Base-by-base conservation (phyloP, 2,888 invertebrate genomes). In the Monoplex corrugatus region DNA sequence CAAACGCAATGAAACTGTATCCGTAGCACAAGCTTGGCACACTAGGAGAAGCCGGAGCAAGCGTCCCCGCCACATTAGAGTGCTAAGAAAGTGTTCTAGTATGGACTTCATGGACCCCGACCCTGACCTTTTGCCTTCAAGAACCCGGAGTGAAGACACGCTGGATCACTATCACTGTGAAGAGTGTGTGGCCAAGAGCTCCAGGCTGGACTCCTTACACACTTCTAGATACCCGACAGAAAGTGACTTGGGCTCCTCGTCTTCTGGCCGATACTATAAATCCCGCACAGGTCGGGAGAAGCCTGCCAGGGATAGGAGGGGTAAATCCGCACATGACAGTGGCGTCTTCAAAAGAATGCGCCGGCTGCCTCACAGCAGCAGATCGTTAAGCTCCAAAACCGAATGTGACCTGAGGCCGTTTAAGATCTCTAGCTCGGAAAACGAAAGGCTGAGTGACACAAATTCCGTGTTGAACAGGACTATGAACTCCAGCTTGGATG, bases 351-450 rank as follows among this genome's bases (percentile, higher is more conserved):
- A 35, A 2, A 35, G 23, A 38, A 23, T 6, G 38, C 84, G 5
- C 2, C n/a, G 50, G 57, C 57, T 35, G 19, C 2, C 35, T 35
- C 84, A 50, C 13, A 35, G 0, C 28, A n/a, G 86, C 19, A 43
- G 43, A 28, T 68, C 86, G 10, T 38, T 68, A 6, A 40, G n/a
- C 19, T n/a, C 63, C 63, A 40, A 19, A 16, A 40, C 50, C 10
- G 63, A 35, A 1, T 68, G 35, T 0, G 86, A 50, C 40, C 50
- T 68, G 28, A 32, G 40, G 28, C 43, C 28, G 19, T n/a, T n/a
- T 40, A 86, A 86, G 43, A 86, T n/a, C 35, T 86, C 86, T 43
- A 86, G 86, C 68, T 86, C 86, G 28, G 86, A 86, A 23, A 86
- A 57, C 86, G 86, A 86, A 16, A 32, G 57, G 23, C 57, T 35